Conservation (phyloP, 2,888 invertebrate species). For the Linnaemya vulpina region DNA sequence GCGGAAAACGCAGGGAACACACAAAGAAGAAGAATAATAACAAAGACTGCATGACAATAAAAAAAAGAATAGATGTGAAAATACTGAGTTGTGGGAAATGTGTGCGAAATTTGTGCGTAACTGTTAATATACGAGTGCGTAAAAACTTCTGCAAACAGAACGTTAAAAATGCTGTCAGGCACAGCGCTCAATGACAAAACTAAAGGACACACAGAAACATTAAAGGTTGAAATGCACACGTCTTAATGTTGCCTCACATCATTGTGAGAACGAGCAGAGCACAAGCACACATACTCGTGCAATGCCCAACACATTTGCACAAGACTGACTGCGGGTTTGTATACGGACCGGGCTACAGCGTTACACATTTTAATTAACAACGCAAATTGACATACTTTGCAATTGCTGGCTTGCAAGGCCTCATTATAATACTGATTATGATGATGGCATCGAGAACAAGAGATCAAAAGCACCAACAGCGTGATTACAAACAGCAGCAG, state of each 20-base stretch:
- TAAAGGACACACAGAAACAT: slow-evolving; percentile 53
- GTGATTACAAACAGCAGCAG: slow-evolving; percentile 1
- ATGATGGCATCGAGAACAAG: slow-evolving; percentile 30
- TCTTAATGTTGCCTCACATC: slow-evolving; percentile 45
- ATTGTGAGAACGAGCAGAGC: slow-evolving; percentile 44
- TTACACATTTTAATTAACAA: slow-evolving; percentile 65
- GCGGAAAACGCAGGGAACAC: slow-evolving; percentile 39
- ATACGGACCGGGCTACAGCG: slow-evolving; percentile 9
- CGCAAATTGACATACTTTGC: slow-evolving; percentile 64
- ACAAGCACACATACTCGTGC: neutral
- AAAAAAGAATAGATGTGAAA: slow-evolving; percentile 13
- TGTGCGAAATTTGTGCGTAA: slow-evolving; percentile 33
- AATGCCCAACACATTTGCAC: neutral
- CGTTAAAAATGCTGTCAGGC: slow-evolving; percentile 53
- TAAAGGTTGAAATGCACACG: slow-evolving; percentile 54
- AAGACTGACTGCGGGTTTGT: slow-evolving; percentile 41
- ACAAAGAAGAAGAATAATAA: slow-evolving; percentile 41
- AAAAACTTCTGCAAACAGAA: slow-evolving; percentile 22
- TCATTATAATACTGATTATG: slow-evolving; percentile 45
- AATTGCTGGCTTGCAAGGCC: slow-evolving; percentile 44
- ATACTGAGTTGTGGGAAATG: slow-evolving; percentile 28
- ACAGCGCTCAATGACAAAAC: slow-evolving; percentile 34
- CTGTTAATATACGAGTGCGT: neutral
- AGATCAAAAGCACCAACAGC: neutral
- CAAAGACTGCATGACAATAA: slow-evolving; percentile 19